Evolutionary conservation across 2,797 vertebrate species (phyloP), one percentile per base, ranked within the genome.

Genomic region (Poeciliopsis turneri): DNA sequence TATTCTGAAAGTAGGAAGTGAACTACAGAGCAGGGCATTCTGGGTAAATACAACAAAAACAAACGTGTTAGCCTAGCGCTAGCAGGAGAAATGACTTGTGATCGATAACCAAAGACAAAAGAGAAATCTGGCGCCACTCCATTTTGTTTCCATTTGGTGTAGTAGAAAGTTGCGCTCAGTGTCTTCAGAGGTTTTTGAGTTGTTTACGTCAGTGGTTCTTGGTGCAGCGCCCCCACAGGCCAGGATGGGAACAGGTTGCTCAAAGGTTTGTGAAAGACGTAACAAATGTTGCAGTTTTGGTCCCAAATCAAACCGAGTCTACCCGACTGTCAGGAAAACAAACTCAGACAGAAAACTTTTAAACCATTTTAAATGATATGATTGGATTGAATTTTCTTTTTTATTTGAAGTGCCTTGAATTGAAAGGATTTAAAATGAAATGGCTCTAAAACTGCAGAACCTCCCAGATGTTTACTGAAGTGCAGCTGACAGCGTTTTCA

Each of bases 401-500:
- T 25, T 55, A 55, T 49, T 51, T 51, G 20, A 57, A 28, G 4
- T 28, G 53, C 53, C 11, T 57, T 57, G 53, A 57, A 57, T 28
- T 13, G 5, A 57, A 57, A 23, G 39, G 20, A 68, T 41, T 25
- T 68, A 41, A 41, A 68, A 68, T 41, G 1, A 20, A 68, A 68
- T 12, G 64, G 33, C 9, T 68, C 64, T 23, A 41, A 41, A 23
- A 39, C 64, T 25, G 10, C 18, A 25, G 23, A 68, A 68, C 36
- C 20, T 23, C 55, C 15, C 18, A 68, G 36, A 41, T 68, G 20
- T 68, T 68, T 41, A 68, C 64, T 41, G 64, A 41, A 41, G 20
- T 68, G 36, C 39, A 25, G 20, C 33, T 39, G 33, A 66, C 61
- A 66, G 61, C 9, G 84, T 88, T 74, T 46, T 87, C 49, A 84